These are phyloP conservation scores for Oreohelix idahoensis DNA, from an alignment of 1,140 invertebrate genomes.

Conservation along the genomic window DNA sequence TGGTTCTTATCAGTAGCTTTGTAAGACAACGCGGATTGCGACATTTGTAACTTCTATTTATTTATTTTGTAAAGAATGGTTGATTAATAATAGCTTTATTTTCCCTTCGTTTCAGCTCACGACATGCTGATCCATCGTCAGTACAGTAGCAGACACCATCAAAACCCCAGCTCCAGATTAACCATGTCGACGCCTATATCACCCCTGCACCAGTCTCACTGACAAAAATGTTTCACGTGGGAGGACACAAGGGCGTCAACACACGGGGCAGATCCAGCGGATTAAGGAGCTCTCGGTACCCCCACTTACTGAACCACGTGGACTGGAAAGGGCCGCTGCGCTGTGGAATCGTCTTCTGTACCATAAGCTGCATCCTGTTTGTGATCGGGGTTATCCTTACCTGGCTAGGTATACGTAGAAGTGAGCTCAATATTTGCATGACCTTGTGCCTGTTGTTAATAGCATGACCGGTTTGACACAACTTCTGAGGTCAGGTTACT, in stretches of 20 bases:
- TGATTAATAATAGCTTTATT: too few relatives aligned
- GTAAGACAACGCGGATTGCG: too few relatives aligned
- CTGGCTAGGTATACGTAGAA: slow-evolving; percentile 40
- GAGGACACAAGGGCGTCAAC: slow-evolving; percentile 12
- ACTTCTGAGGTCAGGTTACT: too few relatives aligned
- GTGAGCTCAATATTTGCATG: slow-evolving; percentile 26
- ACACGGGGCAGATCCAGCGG: slow-evolving; percentile 27
- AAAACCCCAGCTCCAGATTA: too few relatives aligned
- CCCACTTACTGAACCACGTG: slow-evolving; percentile 1
- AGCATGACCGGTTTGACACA: neutral
- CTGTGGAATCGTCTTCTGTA: slow-evolving; percentile 34
- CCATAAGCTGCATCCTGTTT: slow-evolving; percentile 34
- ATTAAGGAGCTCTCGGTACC: slow-evolving; percentile 9
- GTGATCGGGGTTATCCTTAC: slow-evolving; percentile 38
- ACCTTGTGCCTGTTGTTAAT: neutral
- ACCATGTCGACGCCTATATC: too few relatives aligned
- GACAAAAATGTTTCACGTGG: slow-evolving; percentile 28
- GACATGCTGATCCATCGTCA: too few relatives aligned
- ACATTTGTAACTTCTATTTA: too few relatives aligned
- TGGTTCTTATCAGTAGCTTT: too few relatives aligned
- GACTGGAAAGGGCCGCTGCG: slow-evolving; percentile 37
- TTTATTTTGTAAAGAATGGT: too few relatives aligned
- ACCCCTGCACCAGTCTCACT: too few relatives aligned
- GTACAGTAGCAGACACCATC: too few relatives aligned
- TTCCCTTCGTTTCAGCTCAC: too few relatives aligned